Evolutionary conservation across 2,113 vertebrate species (phyloP), one percentile per base, ranked within the genome.

Genomic region (Picathartes gymnocephalus): DNA sequence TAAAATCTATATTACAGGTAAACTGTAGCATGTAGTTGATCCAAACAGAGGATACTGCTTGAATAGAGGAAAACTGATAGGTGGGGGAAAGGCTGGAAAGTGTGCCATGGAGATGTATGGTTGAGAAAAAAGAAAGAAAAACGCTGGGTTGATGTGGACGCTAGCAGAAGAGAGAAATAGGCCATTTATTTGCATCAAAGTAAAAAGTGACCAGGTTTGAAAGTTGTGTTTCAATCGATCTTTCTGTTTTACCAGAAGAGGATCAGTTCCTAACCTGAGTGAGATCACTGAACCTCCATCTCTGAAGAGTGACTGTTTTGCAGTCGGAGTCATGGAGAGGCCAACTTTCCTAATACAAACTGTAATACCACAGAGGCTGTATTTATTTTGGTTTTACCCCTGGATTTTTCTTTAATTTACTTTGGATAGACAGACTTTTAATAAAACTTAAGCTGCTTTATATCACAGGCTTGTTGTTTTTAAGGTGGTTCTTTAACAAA

Each of bases 321-420:
- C 81, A 7, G 8, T 45, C 2, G 3, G 90, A 91, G 89, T 92
- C 86, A 68, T 0, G 0, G 76, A 73, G 89, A 79, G 93, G 95
- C 66, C 82, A 86, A 57, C 78, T 79, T 87, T 85, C 74, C 74
- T 72, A 45, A 37, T 37, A 56, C 37, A 81, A 81, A 69, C 84
- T 40, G 3, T 85, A 87, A 35, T 62, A 44, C 87, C 61, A 37
- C 66, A 85, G 78, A 76, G 45, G 45, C 78, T 93, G 23, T 92
- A 61, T 93, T 97, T 95, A 90, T 79, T 94, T 95, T 95, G 81
- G 66, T 91, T 93, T 88, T 86, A 91, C 74, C 91, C 35, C 35
- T 90, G 96, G 89, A 92, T 91, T 93, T 89, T 93, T 91, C 81
- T 92, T 86, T 85, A 76, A 95, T 92, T 95, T 95, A 95, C 81